Evolutionary conservation across 2,113 vertebrate species (phyloP).

Genomic region (Chlamydotis undulata): DNA sequence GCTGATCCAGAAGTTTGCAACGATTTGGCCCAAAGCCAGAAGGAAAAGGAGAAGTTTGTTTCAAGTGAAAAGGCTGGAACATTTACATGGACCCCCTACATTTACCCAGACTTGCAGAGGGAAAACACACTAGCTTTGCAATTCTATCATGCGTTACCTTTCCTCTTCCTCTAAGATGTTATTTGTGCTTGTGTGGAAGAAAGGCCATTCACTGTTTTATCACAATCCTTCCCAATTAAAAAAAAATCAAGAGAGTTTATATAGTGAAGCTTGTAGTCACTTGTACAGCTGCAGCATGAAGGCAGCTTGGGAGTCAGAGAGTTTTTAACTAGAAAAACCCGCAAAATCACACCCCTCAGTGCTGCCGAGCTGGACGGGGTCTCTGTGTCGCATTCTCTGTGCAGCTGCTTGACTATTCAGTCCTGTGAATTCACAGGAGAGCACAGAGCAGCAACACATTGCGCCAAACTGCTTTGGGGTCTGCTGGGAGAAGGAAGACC

Average conservation of each 20-base stretch:
- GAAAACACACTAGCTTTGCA: not conserved
- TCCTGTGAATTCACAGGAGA: not conserved
- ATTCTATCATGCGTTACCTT: not conserved
- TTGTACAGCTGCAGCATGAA: not conserved
- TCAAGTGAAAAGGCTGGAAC: not conserved
- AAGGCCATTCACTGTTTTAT: not conserved
- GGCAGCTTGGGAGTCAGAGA: not conserved
- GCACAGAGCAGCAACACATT: not conserved
- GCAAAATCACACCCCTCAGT: not conserved
- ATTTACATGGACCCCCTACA: not conserved
- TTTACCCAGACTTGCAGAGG: not conserved
- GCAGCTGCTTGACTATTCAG: not conserved
- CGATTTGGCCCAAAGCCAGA: not conserved
- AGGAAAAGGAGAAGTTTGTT: not conserved
- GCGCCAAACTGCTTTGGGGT: not conserved
- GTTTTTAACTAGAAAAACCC: not conserved
- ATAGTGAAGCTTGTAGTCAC: not conserved
- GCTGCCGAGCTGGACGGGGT: accelerated
- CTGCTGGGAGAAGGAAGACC: not conserved
- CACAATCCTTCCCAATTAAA: not conserved
- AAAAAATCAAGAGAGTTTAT: not conserved
- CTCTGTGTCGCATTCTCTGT: not conserved
- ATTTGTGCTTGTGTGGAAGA: not conserved
- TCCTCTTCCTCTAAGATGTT: not conserved
- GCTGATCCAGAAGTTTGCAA: not conserved